A percentile compares a stretch with the other conserved stretches of the same genome.
These are phyloP conservation scores for Andrena haemorrhoa DNA, from an alignment of 2,888 invertebrate species.

Conservation along the genomic window DNA sequence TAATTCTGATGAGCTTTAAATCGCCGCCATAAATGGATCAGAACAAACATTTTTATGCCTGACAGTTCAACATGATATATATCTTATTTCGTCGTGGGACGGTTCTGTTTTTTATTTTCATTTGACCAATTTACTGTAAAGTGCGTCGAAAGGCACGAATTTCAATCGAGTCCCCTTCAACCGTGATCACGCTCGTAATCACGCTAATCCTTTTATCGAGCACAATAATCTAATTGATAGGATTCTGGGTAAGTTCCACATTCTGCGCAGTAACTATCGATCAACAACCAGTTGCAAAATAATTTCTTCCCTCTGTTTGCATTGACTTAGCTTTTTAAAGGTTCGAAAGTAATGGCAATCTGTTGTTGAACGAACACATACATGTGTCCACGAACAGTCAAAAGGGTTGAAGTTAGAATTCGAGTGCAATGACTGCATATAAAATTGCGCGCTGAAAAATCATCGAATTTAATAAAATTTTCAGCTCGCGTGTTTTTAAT, in stretches of 20 bases:
- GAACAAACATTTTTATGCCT: neutral
- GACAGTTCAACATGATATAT: neutral
- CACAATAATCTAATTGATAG: slow-evolving; percentile 24
- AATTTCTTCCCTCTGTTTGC: neutral
- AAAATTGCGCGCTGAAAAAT: too few species aligned
- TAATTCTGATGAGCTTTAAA: neutral
- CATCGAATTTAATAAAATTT: too few species aligned
- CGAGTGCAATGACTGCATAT: too few species aligned
- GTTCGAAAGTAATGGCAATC: too few species aligned
- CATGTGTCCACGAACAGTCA: too few species aligned
- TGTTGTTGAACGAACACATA: too few species aligned
- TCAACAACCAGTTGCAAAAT: neutral
- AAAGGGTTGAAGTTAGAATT: too few species aligned
- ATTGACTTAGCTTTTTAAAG: neutral
- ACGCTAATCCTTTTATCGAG: slow-evolving; percentile 19
- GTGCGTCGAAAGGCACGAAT: neutral
- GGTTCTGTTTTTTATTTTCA: neutral
- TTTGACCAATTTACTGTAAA: neutral
- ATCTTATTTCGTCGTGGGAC: neutral
- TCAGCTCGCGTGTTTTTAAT: too few species aligned
- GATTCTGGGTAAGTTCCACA: neutral
- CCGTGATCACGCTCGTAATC: slow-evolving; percentile 2
- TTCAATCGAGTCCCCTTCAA: slow-evolving; percentile 4
- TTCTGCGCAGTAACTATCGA: neutral
- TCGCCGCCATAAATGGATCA: neutral